Percentiles rank a stretch among this genome's conserved stretches.
phyloP scores from a whole-genome alignment of 2,888 invertebrate species.

The Tethea ocularis region DNA sequence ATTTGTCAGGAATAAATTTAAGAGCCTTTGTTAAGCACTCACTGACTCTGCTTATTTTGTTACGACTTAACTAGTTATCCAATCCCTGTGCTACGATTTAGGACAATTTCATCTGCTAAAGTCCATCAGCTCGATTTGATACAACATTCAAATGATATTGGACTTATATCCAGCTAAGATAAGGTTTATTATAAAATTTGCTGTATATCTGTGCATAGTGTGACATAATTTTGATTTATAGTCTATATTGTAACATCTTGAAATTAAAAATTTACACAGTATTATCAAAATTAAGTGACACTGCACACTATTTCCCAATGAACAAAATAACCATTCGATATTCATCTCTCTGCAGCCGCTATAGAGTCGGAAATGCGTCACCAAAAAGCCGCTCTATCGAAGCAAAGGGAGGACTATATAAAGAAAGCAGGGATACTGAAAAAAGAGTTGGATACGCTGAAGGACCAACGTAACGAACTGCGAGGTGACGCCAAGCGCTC shows the following conservation, averaged over 20 bases:
- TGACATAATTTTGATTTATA: constrained; percentile 20
- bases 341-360: constrained; percentile 74
- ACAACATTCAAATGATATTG: constrained; percentile 13
- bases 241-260: neutral
- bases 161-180: constrained; percentile 43
- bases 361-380: constrained; percentile 92
- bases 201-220: constrained; percentile 33
- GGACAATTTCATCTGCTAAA: neutral
- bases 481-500: constrained; percentile 87
- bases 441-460: constrained; percentile 90
- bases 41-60: neutral
- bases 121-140: constrained; percentile 5
- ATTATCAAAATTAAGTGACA: constrained; percentile 26
- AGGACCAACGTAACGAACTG: constrained; percentile 91
- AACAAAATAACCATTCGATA: constrained; percentile 27
- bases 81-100: neutral
- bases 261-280: neutral
- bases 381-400: constrained; percentile 90
- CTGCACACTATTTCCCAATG: constrained; percentile 30
- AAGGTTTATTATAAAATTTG: constrained; percentile 31
- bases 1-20: neutral
- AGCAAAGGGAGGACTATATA: constrained; percentile 92
- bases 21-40: neutral
- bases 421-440: constrained; percentile 89
- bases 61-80: neutral